Evolutionary conservation across 53 echinoderm and acorn worm species (phyloP).

Genomic region (Arbacia lixula): DNA sequence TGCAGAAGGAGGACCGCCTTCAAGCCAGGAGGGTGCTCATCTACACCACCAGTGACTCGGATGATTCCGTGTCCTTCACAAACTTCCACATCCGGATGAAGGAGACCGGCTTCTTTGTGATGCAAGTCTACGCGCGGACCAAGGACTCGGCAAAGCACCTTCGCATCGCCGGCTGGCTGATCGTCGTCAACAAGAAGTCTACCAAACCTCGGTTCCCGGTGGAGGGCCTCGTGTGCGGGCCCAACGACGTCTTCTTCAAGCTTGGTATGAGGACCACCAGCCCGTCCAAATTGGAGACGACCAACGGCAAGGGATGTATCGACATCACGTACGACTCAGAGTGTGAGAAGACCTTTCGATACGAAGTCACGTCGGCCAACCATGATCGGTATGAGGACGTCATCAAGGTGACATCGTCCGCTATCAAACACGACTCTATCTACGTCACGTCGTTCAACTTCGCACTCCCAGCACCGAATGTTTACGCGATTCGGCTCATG

Average conservation of each 20-base stretch:
- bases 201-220: slow-evolving; percentile 27
- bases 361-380: slow-evolving; percentile 6
- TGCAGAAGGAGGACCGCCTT: slow-evolving; percentile 35
- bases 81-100: slow-evolving; percentile 45
- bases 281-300: slow-evolving; percentile 20
- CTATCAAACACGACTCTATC: neutral
- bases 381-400: slow-evolving; percentile 6
- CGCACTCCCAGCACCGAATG: slow-evolving; percentile 1
- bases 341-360: slow-evolving; percentile 4
- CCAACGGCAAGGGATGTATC: slow-evolving; percentile 10
- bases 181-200: slow-evolving; percentile 18
- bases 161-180: slow-evolving; percentile 27
- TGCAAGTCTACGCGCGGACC: slow-evolving; percentile 27
- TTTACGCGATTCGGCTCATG: slow-evolving; percentile 47
- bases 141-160: slow-evolving; percentile 17
- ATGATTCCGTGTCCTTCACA: neutral
- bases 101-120: slow-evolving; percentile 40
- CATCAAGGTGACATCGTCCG: slow-evolving; percentile 5
- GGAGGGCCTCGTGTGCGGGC: slow-evolving; percentile 32
- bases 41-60: neutral
- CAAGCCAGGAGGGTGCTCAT: slow-evolving; percentile 29
- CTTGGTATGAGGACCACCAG: slow-evolving; percentile 29
- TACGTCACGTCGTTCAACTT: slow-evolving; percentile 27
- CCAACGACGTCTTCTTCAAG: slow-evolving; percentile 38
- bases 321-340: slow-evolving; percentile 22